A percentile compares a stretch with the other conserved stretches of the same genome.
These are phyloP conservation scores for Mustelus asterias DNA, from an alignment of 2,113 vertebrate genomes.

Conservation along the genomic window DNA sequence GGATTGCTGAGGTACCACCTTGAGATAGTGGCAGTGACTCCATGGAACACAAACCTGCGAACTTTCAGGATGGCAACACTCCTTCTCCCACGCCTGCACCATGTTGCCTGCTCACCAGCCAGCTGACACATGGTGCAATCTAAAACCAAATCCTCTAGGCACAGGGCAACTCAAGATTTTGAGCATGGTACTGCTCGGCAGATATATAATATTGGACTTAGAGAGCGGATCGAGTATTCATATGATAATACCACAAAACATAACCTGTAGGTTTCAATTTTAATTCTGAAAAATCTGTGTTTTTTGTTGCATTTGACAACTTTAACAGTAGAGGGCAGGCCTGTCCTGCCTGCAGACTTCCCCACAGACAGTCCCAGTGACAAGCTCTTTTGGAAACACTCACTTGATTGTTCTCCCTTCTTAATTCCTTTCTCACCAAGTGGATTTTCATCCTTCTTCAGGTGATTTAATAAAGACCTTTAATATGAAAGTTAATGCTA, in stretches of 20 bases:
- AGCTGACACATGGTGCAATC: not conserved
- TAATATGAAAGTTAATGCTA: not conserved
- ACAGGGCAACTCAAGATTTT: not conserved
- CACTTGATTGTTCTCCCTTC: not conserved
- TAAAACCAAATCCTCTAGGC: not conserved
- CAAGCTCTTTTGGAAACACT: not conserved
- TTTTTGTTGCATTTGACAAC: not conserved
- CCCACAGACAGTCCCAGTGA: not conserved
- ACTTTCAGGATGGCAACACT: too few species aligned
- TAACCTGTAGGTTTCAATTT: not conserved
- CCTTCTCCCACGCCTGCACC: not conserved
- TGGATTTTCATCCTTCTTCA: not conserved
- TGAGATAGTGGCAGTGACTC: too few species aligned
- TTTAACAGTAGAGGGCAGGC: slow-evolving; percentile 29
- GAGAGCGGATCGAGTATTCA: not conserved
- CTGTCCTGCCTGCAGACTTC: not conserved
- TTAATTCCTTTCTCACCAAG: not conserved
- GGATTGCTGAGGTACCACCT: too few species aligned
- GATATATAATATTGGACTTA: not conserved
- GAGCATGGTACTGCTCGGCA: not conserved
- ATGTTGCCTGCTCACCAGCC: not conserved
- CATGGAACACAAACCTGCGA: too few species aligned
- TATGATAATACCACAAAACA: not conserved
- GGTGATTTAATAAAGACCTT: too few species aligned
- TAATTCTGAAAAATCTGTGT: not conserved